A percentile compares a stretch with the other conserved stretches of the same genome.
phyloP scores from a whole-genome alignment of 2,797 vertebrate species.

The Morus bassanus region DNA sequence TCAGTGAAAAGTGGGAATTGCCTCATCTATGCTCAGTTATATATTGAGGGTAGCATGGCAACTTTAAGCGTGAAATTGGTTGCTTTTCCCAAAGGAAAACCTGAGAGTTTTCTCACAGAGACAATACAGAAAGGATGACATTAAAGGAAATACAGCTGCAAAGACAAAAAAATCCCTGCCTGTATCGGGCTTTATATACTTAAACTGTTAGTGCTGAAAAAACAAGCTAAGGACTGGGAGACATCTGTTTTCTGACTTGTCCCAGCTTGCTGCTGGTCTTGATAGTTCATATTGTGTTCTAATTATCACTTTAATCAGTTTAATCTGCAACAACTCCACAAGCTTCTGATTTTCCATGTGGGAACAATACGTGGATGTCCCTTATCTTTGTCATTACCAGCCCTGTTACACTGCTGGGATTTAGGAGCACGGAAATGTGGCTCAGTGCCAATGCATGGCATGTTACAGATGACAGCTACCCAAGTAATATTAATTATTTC shows the following conservation, averaged over 20 bases:
- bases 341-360: neutral
- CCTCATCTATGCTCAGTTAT: neutral
- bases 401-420: neutral
- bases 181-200: neutral
- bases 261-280: neutral
- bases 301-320: neutral
- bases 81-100: neutral
- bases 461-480: neutral
- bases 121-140: neutral
- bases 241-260: neutral
- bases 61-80: neutral
- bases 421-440: neutral
- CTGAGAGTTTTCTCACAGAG: neutral
- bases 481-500: slow-evolving; percentile 14
- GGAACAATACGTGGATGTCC: neutral
- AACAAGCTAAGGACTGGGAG: neutral
- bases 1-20: neutral
- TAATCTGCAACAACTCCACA: neutral
- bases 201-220: neutral
- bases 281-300: neutral
- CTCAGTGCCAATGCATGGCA: neutral
- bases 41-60: neutral
- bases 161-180: neutral
- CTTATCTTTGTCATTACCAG: neutral
- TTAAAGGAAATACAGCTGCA: neutral